These are phyloP conservation scores for Abscondita cerata DNA, from an alignment of 2,888 invertebrate species.

Conservation along the genomic window DNA sequence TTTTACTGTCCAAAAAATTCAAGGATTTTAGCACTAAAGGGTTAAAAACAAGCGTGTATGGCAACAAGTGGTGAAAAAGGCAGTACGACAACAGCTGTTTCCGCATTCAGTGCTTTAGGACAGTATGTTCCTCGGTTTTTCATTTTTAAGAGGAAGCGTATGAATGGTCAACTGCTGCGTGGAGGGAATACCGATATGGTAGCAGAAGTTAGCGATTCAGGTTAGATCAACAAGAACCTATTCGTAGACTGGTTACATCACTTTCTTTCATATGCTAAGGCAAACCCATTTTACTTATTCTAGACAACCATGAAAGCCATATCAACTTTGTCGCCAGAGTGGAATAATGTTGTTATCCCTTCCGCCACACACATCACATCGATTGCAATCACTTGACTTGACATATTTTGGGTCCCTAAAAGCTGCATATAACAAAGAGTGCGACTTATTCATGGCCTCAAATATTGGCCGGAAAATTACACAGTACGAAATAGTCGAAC, in stretches of 20 bases:
- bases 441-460: too few relatives aligned
- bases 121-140: background rate
- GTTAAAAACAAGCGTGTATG: background rate
- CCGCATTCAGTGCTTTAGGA: background rate
- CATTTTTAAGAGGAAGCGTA: constrained; percentile 1
- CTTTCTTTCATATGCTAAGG: constrained; percentile 1
- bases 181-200: background rate
- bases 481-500: too few relatives aligned
- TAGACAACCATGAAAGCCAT: constrained; percentile 4
- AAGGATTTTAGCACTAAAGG: background rate
- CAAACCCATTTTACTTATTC: background rate
- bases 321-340: background rate
- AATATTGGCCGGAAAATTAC: too few relatives aligned
- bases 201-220: background rate
- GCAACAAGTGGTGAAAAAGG: constrained; percentile 2
- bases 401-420: too few relatives aligned
- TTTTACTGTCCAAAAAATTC: background rate
- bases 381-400: too few relatives aligned
- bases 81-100: background rate
- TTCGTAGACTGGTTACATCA: background rate
- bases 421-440: too few relatives aligned
- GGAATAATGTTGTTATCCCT: background rate
- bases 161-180: background rate
- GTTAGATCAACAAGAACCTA: constrained; percentile 5
- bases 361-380: background rate